Evolutionary conservation across 2,797 vertebrate genomes (phyloP).

Genomic region (Mus spretus): DNA sequence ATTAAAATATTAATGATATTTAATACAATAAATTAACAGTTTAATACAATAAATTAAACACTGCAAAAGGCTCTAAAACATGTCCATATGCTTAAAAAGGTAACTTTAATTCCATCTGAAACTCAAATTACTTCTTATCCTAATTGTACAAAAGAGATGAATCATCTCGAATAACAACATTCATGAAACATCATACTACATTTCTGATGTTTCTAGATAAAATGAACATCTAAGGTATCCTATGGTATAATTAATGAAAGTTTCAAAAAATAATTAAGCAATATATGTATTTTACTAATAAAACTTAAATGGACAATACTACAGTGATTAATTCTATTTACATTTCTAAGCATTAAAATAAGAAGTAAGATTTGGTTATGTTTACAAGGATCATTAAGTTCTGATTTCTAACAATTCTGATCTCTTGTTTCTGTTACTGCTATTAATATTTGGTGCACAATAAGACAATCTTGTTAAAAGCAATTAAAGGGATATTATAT

Average conservation of each 20-base stretch:
- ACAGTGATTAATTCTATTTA: background rate
- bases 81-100: background rate
- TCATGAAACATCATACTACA: background rate
- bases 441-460: background rate
- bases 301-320: background rate
- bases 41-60: background rate
- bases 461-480: background rate
- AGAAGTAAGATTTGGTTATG: background rate
- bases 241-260: background rate
- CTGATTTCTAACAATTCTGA: background rate
- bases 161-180: background rate
- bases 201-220: background rate
- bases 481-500: background rate
- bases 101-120: background rate
- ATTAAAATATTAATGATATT: background rate
- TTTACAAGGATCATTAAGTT: background rate
- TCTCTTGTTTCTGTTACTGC: background rate
- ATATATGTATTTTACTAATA: background rate
- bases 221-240: background rate
- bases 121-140: background rate
- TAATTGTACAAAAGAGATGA: background rate
- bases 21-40: too few relatives aligned
- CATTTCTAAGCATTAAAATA: background rate
- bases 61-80: background rate
- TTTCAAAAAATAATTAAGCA: background rate